Conservation (phyloP, 2,113 vertebrate genomes). For the Hypanus sabinus region DNA sequence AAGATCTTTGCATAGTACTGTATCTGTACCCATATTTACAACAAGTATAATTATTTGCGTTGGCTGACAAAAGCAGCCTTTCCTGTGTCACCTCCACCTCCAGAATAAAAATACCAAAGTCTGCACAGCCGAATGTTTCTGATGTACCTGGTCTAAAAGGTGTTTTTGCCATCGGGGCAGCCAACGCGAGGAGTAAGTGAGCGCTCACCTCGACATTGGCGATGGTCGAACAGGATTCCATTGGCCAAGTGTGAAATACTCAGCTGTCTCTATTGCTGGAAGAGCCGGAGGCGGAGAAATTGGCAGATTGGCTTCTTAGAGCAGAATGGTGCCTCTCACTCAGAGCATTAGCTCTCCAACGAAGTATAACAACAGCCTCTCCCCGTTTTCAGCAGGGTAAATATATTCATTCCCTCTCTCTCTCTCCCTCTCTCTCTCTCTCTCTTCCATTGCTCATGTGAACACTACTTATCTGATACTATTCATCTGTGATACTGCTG, state of each 20-base stretch:
- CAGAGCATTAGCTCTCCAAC: neutral
- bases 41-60: neutral
- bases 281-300: neutral
- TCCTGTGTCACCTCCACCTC: neutral
- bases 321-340: neutral
- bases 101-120: neutral
- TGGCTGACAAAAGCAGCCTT: neutral
- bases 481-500: no score
- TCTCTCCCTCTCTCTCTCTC: no score
- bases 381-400: neutral
- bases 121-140: neutral
- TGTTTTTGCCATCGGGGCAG: neutral
- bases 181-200: neutral
- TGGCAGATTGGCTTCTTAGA: neutral
- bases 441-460: no score
- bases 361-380: neutral
- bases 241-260: neutral
- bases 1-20: no score
- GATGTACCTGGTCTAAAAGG: neutral
- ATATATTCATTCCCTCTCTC: no score
- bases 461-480: no score
- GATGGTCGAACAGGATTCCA: neutral
- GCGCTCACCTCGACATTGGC: neutral
- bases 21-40: neutral
- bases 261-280: neutral